phyloP scores from a whole-genome alignment of 2,797 vertebrate genomes.

The Malurus splendens region DNA sequence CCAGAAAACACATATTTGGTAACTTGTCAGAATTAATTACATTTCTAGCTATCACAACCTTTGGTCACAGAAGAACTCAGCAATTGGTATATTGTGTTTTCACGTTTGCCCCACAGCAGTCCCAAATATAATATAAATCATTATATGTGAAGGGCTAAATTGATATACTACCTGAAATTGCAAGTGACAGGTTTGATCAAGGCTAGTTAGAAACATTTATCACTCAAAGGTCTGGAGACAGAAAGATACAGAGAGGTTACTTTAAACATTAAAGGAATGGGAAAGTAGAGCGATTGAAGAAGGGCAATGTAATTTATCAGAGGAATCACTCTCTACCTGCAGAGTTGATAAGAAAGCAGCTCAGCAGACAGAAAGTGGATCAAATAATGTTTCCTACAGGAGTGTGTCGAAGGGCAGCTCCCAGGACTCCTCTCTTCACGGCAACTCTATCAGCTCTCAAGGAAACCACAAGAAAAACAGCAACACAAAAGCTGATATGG shows the following conservation, averaged over 20 bases:
- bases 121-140: conserved; percentile 65
- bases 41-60: conserved; percentile 44
- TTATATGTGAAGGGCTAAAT: conserved; percentile 62
- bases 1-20: conserved; percentile 41
- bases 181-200: conserved; percentile 76
- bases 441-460: conserved; percentile 71
- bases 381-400: conserved; percentile 81
- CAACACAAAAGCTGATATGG: conserved; percentile 77
- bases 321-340: conserved; percentile 77
- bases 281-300: conserved; percentile 69
- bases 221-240: conserved; percentile 67
- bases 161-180: conserved; percentile 69
- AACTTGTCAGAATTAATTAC: conserved; percentile 66
- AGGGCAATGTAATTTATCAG: conserved; percentile 77
- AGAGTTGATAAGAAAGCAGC: conserved; percentile 78
- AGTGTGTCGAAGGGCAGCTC: conserved; percentile 78
- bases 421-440: conserved; percentile 67
- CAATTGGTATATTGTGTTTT: conserved; percentile 39
- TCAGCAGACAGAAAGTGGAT: conserved; percentile 74
- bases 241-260: conserved; percentile 63
- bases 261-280: conserved; percentile 66
- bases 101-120: conserved; percentile 44
- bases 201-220: conserved; percentile 69
- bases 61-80: conserved; percentile 41
- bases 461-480: conserved; percentile 80